These are phyloP conservation scores for Crocodylus rhombifer DNA, from an alignment of 2,797 vertebrate species.

Conservation along the genomic window DNA sequence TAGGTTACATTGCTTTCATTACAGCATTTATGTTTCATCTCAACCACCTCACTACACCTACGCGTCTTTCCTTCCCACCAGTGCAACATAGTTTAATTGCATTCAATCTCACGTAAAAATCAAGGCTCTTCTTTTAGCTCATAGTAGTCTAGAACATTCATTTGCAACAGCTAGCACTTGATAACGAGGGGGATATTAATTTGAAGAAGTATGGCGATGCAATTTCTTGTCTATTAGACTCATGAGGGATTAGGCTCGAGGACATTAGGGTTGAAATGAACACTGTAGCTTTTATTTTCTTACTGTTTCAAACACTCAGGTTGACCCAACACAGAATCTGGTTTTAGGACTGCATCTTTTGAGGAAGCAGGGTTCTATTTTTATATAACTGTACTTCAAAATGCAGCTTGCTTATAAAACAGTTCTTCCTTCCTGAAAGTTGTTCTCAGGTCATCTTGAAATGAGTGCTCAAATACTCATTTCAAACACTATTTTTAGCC, in stretches of 20 bases:
- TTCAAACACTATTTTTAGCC: too few relatives aligned
- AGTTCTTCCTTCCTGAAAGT: not conserved
- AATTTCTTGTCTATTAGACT: not conserved
- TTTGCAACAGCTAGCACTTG: too few relatives aligned
- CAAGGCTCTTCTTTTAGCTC: not conserved
- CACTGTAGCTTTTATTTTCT: not conserved
- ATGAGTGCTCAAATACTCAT: not conserved
- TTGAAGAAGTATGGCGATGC: not conserved
- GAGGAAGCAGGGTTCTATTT: not conserved
- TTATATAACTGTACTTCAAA: not conserved
- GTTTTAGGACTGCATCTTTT: not conserved
- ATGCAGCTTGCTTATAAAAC: rapidly evolving
- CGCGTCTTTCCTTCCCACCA: too few relatives aligned
- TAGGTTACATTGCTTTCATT: constrained; percentile 18
- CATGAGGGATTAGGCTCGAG: not conserved
- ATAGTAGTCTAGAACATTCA: not conserved
- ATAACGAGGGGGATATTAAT: not conserved
- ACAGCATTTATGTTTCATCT: not conserved
- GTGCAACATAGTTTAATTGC: too few relatives aligned
- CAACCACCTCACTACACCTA: not conserved
- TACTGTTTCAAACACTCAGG: not conserved
- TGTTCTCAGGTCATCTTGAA: not conserved
- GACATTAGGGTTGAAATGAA: not conserved
- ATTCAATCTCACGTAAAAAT: too few relatives aligned
- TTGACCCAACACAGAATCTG: rapidly evolving